Conservation (phyloP, 2,888 invertebrate species). For the Ochropacha duplaris region DNA sequence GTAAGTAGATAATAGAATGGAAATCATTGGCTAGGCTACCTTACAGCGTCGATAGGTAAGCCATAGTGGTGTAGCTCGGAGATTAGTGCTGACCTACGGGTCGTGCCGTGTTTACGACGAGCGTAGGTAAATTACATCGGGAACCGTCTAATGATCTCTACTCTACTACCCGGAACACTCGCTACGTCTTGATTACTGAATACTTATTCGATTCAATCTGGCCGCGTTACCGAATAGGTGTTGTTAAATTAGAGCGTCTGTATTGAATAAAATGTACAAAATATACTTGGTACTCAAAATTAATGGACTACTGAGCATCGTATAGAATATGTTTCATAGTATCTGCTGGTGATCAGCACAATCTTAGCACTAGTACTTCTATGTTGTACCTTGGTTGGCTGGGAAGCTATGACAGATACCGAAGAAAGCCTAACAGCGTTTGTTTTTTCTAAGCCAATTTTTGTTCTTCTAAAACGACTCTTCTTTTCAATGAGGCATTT, state of each 20-base stretch:
- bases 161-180: slow-evolving; percentile 31
- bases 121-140: slow-evolving; percentile 39
- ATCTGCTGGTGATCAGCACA: too few relatives aligned
- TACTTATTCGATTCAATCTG: not conserved
- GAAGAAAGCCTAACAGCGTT: too few relatives aligned
- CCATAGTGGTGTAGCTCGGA: slow-evolving; percentile 41
- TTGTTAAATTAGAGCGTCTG: not conserved
- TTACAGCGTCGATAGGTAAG: slow-evolving; percentile 31
- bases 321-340: too few relatives aligned
- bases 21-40: slow-evolving; percentile 18
- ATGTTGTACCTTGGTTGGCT: too few relatives aligned
- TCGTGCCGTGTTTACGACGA: slow-evolving; percentile 37
- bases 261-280: slow-evolving; percentile 3
- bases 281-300: not conserved
- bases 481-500: too few relatives aligned
- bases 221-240: not conserved
- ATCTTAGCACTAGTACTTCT: not conserved
- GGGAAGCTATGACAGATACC: too few relatives aligned
- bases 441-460: too few relatives aligned
- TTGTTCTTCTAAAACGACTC: too few relatives aligned
- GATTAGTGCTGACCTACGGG: slow-evolving; percentile 44
- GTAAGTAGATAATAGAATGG: not conserved
- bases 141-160: slow-evolving; percentile 25
- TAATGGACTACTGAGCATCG: too few relatives aligned
- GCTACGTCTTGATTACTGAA: slow-evolving; percentile 17